phyloP scores from a whole-genome alignment of 2,113 vertebrate genomes.

The Nycticryphes semicollaris region DNA sequence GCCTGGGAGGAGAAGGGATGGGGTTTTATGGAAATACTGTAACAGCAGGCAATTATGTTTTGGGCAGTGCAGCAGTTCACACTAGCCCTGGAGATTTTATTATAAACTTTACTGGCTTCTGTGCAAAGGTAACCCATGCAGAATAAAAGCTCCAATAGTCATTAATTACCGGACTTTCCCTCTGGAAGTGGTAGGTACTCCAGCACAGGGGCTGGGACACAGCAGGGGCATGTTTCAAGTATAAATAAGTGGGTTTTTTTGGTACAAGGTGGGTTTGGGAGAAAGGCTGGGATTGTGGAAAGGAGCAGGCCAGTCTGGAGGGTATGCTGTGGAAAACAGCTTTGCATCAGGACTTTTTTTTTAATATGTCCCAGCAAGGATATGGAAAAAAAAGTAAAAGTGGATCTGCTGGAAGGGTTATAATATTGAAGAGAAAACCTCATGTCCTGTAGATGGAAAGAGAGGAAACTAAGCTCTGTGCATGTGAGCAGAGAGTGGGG shows the following conservation, averaged over 20 bases:
- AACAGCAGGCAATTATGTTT: background rate
- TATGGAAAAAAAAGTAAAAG: background rate
- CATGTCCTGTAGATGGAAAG: background rate
- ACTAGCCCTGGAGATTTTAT: background rate
- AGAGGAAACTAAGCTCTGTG: background rate
- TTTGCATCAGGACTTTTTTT: background rate
- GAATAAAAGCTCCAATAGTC: background rate
- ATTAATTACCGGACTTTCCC: background rate
- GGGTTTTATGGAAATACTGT: background rate
- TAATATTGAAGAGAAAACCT: slow-evolving; percentile 36
- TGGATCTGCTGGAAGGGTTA: slow-evolving; percentile 12
- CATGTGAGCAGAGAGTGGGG: rapidly evolving
- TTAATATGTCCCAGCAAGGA: background rate
- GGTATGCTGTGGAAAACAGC: background rate
- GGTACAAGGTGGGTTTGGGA: background rate
- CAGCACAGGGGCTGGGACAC: background rate
- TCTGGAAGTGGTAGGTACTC: background rate
- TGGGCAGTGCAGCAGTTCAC: background rate
- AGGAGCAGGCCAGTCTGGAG: background rate
- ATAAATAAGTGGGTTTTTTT: background rate
- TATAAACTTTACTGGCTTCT: background rate
- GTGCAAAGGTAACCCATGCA: background rate
- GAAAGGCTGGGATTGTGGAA: background rate
- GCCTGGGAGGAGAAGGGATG: background rate
- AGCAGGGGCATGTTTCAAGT: background rate